Conservation (phyloP, 1,140 invertebrate species). For the Conus ventricosus region DNA sequence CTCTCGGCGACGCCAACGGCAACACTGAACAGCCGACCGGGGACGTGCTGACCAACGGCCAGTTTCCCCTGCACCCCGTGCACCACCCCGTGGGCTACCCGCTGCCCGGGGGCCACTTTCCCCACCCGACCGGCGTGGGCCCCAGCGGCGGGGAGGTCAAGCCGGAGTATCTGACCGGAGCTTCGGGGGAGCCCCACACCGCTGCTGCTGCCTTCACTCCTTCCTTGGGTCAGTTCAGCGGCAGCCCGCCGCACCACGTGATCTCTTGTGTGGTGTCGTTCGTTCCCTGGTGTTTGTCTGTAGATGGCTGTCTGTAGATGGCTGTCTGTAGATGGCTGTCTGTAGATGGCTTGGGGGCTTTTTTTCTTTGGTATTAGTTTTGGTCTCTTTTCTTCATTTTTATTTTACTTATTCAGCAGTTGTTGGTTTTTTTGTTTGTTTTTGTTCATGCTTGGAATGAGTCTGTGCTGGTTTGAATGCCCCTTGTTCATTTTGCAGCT, state of each 20-base stretch:
- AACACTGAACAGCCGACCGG: conserved; percentile 13
- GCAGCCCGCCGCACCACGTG: neutral
- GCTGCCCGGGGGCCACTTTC: conserved; percentile 15
- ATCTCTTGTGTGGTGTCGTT: neutral
- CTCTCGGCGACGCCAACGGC: conserved; percentile 16
- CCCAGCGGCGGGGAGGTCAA: conserved; percentile 29
- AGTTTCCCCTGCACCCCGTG: neutral
- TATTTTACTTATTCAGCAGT: no score
- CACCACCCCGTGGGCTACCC: neutral
- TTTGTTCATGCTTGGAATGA: no score
- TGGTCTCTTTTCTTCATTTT: no score
- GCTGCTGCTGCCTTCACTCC: conserved; percentile 43
- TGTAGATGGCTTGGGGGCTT: no score
- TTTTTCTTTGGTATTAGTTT: no score
- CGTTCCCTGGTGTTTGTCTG: neutral
- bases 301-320: neutral
- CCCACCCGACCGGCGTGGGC: neutral
- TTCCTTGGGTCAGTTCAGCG: conserved; percentile 31
- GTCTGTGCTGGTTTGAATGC: no score
- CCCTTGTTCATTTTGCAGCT: no score
- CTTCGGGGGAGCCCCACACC: conserved; percentile 20
- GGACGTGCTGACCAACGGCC: conserved; percentile 30
- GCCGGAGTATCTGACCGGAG: conserved; percentile 36
- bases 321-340: neutral
- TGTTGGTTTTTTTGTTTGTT: no score